Evolutionary conservation across 2,797 vertebrate species (phyloP).

Genomic region (Bucorvus abyssinicus): DNA sequence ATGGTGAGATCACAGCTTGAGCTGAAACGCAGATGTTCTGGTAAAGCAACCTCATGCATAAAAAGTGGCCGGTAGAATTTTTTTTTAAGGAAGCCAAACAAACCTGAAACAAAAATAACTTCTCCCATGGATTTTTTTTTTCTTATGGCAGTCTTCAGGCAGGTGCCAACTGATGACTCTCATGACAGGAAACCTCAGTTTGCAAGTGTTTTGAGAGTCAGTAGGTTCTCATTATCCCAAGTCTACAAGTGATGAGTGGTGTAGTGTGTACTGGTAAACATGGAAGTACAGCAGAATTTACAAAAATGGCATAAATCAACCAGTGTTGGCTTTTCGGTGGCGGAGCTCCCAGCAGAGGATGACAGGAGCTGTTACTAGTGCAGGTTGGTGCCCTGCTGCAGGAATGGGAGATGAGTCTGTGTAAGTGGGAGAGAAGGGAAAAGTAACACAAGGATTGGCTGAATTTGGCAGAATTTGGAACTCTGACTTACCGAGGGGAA

Average conservation of each 20-base stretch:
- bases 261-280: conserved; percentile 3
- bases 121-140: not conserved
- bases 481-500: not conserved
- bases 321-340: not conserved
- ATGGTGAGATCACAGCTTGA: conserved; percentile 57
- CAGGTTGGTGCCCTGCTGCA: not conserved
- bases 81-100: not conserved
- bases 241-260: conserved; percentile 20
- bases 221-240: conserved; percentile 24
- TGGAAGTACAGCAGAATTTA: not conserved
- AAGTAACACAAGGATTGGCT: not conserved
- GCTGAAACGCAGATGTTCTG: conserved; percentile 29
- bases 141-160: not conserved
- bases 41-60: not conserved
- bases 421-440: not conserved
- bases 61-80: not conserved
- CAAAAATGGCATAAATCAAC: not conserved
- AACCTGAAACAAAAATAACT: conserved; percentile 40
- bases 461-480: not conserved
- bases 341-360: not conserved
- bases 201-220: conserved; percentile 30
- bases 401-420: not conserved
- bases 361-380: not conserved
- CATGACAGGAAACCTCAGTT: conserved; percentile 18
- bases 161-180: not conserved